A percentile compares a stretch with the other conserved stretches of the same genome.
phyloP scores from a whole-genome alignment of 1,140 invertebrate genomes.

The Bombus cullumanus region DNA sequence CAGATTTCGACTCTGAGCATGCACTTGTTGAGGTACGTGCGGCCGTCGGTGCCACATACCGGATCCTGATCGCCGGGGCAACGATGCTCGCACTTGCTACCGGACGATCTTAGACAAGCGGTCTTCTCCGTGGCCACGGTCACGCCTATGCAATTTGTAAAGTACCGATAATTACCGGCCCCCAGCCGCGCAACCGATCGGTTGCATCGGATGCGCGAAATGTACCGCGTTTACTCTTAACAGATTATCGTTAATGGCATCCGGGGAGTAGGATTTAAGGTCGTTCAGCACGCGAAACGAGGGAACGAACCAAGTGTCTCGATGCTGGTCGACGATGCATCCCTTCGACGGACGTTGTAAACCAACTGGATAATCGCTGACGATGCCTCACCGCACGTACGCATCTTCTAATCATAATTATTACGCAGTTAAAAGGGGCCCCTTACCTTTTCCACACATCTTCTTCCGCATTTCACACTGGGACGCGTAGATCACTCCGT shows the following conservation, averaged over 20 bases:
- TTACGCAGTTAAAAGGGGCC: neutral
- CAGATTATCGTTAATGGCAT: slow-evolving; percentile 22
- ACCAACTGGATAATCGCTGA: slow-evolving; percentile 6
- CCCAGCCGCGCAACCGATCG: neutral
- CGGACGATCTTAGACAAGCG: slow-evolving; percentile 87
- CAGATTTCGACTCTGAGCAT: slow-evolving; percentile 94
- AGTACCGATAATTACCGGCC: slow-evolving; percentile 18
- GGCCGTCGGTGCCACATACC: slow-evolving; percentile 95
- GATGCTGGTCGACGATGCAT: neutral
- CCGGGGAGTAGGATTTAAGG: neutral
- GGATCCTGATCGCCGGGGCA: slow-evolving; percentile 92
- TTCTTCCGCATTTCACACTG: slow-evolving; percentile 96
- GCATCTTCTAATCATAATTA: slow-evolving; percentile 19
- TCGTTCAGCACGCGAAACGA: neutral
- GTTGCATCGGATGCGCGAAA: neutral
- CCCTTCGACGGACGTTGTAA: slow-evolving; percentile 26
- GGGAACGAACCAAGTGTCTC: neutral
- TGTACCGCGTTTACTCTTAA: neutral
- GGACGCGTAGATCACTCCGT: slow-evolving; percentile 93
- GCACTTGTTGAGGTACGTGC: slow-evolving; percentile 95
- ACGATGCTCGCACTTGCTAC: slow-evolving; percentile 90
- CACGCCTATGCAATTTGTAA: slow-evolving; percentile 81
- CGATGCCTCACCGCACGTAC: neutral
- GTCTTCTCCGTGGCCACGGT: slow-evolving; percentile 84
- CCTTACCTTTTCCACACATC: slow-evolving; percentile 93